A percentile compares a stretch with the other conserved stretches of the same genome.
Evolutionary conservation across 2,888 invertebrate genomes (phyloP).

Genomic region (Drosophila buzzatii): DNA sequence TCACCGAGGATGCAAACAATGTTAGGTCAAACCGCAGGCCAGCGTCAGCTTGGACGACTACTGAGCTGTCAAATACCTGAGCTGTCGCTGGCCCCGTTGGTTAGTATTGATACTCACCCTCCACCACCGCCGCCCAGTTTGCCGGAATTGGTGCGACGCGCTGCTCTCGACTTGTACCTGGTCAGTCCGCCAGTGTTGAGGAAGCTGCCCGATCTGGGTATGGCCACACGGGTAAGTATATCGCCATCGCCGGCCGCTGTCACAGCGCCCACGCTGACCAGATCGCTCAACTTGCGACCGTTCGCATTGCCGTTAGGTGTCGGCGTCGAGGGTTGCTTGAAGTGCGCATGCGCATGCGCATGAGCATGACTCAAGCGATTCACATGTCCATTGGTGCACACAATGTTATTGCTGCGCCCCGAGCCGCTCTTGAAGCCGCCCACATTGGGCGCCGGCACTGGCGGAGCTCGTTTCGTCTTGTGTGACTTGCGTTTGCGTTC

Average conservation of each 20-base stretch:
- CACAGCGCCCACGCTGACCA: slow-evolving; percentile 57
- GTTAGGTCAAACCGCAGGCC: slow-evolving; percentile 49
- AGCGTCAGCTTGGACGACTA: slow-evolving; percentile 22
- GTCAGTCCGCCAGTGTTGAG: slow-evolving; percentile 92
- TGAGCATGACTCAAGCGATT: slow-evolving; percentile 51
- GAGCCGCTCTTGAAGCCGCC: slow-evolving; percentile 30
- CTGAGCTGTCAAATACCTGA: background rate
- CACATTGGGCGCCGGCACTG: slow-evolving; percentile 83
- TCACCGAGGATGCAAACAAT: slow-evolving; percentile 67
- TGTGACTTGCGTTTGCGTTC: slow-evolving; percentile 87
- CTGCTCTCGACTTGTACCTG: slow-evolving; percentile 89
- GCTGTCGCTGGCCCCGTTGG: slow-evolving; percentile 48
- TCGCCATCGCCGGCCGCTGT: slow-evolving; percentile 91
- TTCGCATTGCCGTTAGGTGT: slow-evolving; percentile 21
- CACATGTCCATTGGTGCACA: slow-evolving; percentile 71
- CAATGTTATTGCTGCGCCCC: slow-evolving; percentile 43
- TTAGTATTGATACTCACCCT: slow-evolving; percentile 73
- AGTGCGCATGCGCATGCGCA: slow-evolving; percentile 39
- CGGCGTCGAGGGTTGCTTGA: slow-evolving; percentile 56
- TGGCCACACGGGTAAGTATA: slow-evolving; percentile 93
- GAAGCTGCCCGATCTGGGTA: slow-evolving; percentile 94
- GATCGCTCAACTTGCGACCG: slow-evolving; percentile 41
- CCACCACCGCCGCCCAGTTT: slow-evolving; percentile 85
- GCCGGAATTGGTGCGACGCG: slow-evolving; percentile 82
- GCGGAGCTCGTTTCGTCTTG: slow-evolving; percentile 87